Evolutionary conservation across 2,797 vertebrate species (phyloP).

Genomic region (Denticeps clupeoides): DNA sequence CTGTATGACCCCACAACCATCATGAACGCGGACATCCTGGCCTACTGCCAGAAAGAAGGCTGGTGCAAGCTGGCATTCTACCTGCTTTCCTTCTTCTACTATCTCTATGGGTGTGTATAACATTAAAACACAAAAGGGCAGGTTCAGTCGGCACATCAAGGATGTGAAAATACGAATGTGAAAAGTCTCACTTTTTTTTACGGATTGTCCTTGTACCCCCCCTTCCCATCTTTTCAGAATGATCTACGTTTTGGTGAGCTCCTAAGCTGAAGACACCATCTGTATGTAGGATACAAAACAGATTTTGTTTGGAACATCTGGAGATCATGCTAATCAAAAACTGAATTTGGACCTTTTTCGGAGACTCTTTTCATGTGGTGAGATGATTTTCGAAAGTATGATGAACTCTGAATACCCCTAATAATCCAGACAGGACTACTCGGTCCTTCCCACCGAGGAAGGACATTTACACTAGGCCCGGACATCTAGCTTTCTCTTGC

Average conservation of each 20-base stretch:
- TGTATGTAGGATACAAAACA: too few species aligned
- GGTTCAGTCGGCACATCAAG: too few species aligned
- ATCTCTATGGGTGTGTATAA: slow-evolving; percentile 89
- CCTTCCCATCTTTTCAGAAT: slow-evolving; percentile 61
- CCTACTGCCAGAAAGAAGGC: slow-evolving; percentile 98
- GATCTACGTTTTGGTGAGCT: slow-evolving; percentile 99
- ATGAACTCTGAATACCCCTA: slow-evolving; percentile 29
- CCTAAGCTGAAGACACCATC: slow-evolving; percentile 56
- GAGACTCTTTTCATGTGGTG: neutral
- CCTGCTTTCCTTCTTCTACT: slow-evolving; percentile 98
- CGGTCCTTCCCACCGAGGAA: neutral
- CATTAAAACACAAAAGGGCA: too few species aligned
- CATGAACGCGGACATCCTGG: slow-evolving; percentile 98
- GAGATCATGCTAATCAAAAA: too few species aligned
- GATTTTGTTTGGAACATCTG: too few species aligned
- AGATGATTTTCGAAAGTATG: slow-evolving; percentile 41
- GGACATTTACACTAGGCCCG: slow-evolving; percentile 20
- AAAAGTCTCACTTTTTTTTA: too few species aligned
- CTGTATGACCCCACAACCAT: slow-evolving; percentile 97
- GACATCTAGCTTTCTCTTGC: slow-evolving; percentile 19
- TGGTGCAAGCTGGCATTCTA: slow-evolving; percentile 99
- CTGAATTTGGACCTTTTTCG: slow-evolving; percentile 45
- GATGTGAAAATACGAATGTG: too few species aligned
- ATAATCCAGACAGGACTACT: neutral
- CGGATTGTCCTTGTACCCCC: neutral